These are phyloP conservation scores for Hapalemur alaotrensis DNA, from an alignment of 2,797 vertebrate genomes.

Conservation along the genomic window DNA sequence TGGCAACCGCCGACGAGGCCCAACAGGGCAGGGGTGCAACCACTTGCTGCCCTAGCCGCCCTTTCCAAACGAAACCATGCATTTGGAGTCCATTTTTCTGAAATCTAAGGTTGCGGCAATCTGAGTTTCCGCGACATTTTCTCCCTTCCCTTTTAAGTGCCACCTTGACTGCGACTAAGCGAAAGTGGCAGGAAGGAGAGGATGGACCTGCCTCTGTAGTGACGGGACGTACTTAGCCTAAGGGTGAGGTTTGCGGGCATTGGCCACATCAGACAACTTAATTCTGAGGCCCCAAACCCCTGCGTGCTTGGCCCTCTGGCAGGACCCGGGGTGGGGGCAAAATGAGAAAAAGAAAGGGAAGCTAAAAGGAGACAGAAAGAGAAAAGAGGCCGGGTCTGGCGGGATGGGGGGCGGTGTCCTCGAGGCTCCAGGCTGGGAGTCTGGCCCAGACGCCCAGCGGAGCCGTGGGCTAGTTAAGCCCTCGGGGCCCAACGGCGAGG, in stretches of 20 bases:
- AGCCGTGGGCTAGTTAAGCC: constrained; percentile 86
- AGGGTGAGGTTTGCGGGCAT: accelerated
- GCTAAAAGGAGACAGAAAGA: background rate
- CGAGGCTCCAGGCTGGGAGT: background rate
- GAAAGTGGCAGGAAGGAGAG: accelerated
- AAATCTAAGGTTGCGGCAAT: background rate
- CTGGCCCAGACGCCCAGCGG: accelerated
- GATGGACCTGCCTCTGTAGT: background rate
- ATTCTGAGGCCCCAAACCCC: background rate
- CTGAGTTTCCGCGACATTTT: accelerated
- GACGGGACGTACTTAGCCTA: background rate
- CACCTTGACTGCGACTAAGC: background rate
- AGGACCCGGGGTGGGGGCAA: background rate
- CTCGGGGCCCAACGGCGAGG: constrained; percentile 81
- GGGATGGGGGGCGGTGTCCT: background rate
- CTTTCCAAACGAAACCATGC: background rate
- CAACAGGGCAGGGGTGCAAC: accelerated
- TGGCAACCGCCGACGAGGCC: accelerated
- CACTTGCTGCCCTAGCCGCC: background rate
- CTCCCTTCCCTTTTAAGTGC: background rate
- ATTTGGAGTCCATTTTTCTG: background rate
- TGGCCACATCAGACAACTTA: background rate
- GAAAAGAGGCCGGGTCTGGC: background rate
- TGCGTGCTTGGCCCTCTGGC: background rate
- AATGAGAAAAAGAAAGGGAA: background rate